phyloP scores from a whole-genome alignment of 2,888 invertebrate species.

The Geotrupes spiniger region DNA sequence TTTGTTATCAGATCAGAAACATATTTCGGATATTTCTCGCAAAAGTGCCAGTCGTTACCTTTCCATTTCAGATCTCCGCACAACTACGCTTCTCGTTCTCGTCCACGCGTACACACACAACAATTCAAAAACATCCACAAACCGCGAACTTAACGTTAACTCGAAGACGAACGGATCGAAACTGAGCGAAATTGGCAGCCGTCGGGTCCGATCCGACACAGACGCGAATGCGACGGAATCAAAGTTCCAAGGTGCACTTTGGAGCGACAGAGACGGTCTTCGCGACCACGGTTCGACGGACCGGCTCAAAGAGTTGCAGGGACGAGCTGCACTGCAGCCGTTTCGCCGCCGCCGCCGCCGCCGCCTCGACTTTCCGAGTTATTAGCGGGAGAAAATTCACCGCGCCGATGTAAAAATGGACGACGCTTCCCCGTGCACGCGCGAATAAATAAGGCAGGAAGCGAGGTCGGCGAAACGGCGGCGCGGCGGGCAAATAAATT shows the following conservation, averaged over 20 bases:
- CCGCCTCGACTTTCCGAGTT: no score
- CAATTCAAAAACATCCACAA: neutral
- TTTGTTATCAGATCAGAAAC: no score
- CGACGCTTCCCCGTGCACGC: no score
- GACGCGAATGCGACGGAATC: constrained; percentile 23
- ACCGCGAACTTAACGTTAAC: constrained; percentile 19
- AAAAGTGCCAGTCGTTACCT: no score
- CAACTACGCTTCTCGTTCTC: no score
- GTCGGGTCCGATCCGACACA: constrained; percentile 26
- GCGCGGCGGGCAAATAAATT: constrained; percentile 40
- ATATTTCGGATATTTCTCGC: no score
- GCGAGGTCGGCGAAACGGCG: constrained; percentile 33
- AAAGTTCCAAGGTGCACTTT: constrained; percentile 31
- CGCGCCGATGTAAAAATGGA: no score
- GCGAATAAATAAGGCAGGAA: constrained; percentile 32
- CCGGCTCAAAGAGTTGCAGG: constrained; percentile 19
- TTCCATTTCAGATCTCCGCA: no score
- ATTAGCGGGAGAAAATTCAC: no score
- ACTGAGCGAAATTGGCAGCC: constrained; percentile 30
- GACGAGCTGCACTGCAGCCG: constrained; percentile 2
- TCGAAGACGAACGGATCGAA: constrained; percentile 20
- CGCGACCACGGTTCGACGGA: constrained; percentile 24
- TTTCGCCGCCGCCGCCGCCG: no score
- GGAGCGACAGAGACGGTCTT: constrained; percentile 31
- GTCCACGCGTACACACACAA: no score